These are phyloP conservation scores for Diachasmimorpha longicaudata DNA, from an alignment of 1,140 invertebrate genomes.

Conservation along the genomic window DNA sequence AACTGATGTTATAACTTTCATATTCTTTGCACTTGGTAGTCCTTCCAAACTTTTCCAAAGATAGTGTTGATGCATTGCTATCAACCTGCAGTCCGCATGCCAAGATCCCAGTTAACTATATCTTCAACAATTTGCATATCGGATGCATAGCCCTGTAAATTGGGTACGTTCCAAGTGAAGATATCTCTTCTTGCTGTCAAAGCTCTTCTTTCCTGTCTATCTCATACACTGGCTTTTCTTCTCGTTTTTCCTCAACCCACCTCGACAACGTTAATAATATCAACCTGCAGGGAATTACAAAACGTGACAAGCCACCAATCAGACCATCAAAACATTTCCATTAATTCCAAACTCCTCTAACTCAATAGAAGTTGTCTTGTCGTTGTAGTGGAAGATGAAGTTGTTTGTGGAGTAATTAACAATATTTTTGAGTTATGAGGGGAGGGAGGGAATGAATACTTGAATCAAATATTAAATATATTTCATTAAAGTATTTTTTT, in stretches of 20 bases:
- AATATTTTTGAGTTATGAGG: not conserved
- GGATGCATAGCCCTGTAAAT: conserved; percentile 13
- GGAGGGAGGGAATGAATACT: too few relatives aligned
- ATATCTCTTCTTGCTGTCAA: not conserved
- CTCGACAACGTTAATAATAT: conserved; percentile 3
- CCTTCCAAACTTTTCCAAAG: not conserved
- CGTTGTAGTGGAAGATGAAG: not conserved
- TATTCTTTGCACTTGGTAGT: not conserved
- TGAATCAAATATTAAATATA: too few relatives aligned
- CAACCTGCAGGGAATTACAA: not conserved
- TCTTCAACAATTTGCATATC: conserved; percentile 20
- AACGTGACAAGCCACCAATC: not conserved
- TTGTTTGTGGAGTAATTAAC: not conserved
- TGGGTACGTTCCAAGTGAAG: conserved; percentile 17
- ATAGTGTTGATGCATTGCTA: conserved; percentile 14
- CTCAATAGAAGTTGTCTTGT: not conserved
- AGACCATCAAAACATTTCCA: conserved; percentile 12
- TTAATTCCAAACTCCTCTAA: not conserved
- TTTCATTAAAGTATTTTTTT: too few relatives aligned
- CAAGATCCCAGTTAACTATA: not conserved
- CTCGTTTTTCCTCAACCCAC: conserved; percentile 2
- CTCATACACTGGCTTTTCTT: not conserved
- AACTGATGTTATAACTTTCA: not conserved
- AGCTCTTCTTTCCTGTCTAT: not conserved
- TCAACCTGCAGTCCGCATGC: conserved; percentile 10